Evolutionary conservation across 2,113 vertebrate species (phyloP).

Genomic region (Cisticola juncidis): DNA sequence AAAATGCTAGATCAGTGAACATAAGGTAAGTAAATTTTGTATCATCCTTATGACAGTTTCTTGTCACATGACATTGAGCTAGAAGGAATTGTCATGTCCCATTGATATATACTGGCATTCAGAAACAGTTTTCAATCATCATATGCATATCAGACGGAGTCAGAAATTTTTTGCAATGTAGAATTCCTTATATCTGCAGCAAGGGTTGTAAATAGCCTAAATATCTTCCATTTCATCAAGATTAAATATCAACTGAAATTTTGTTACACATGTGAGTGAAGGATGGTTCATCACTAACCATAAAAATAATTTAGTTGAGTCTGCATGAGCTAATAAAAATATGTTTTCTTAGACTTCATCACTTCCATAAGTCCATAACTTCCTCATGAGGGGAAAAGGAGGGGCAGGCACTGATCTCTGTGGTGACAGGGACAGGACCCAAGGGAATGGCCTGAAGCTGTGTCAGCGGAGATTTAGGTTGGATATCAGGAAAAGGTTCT

Average conservation of each 20-base stretch:
- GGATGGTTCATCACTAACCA: not conserved
- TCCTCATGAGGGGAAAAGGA: not conserved
- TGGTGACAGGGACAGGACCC: accelerated
- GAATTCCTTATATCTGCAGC: not conserved
- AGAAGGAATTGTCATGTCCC: not conserved
- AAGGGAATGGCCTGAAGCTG: not conserved
- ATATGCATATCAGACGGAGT: not conserved
- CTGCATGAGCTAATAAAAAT: not conserved
- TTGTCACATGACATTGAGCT: not conserved
- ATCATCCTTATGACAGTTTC: not conserved
- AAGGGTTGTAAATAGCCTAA: not conserved
- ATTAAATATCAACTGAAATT: not conserved
- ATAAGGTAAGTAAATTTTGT: not conserved
- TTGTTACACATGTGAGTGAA: not conserved
- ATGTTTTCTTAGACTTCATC: not conserved
- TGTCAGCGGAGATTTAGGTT: not conserved
- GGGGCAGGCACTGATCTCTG: not conserved
- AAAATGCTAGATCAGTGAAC: not conserved
- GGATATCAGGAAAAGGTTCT: not conserved
- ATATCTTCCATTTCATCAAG: not conserved
- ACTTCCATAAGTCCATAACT: not conserved
- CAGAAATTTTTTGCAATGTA: not conserved
- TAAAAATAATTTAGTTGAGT: not conserved
- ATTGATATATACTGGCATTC: not conserved
- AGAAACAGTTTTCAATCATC: not conserved